phyloP scores from a whole-genome alignment of 2,113 vertebrate genomes.

The Neodon shergylaensis region DNA sequence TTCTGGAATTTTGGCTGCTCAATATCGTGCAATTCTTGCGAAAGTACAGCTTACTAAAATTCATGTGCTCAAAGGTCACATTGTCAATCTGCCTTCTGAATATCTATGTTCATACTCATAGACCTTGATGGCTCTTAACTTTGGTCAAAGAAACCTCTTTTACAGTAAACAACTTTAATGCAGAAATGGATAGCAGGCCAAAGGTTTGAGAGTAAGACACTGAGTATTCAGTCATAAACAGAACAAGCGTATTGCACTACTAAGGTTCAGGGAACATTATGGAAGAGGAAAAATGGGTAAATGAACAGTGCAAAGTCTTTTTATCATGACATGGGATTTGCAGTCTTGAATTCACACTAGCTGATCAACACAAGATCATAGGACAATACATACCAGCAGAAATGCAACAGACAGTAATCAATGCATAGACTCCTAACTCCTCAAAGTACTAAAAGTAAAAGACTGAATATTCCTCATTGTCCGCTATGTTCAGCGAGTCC shows the following conservation, averaged over 20 bases:
- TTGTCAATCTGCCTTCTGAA: neutral
- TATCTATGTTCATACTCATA: neutral
- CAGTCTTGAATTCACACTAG: neutral
- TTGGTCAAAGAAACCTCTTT: neutral
- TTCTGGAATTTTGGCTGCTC: neutral
- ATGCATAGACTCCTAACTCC: neutral
- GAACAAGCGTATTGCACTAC: neutral
- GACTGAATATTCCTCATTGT: neutral
- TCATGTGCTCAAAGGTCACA: neutral
- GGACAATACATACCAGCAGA: neutral
- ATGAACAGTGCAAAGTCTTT: neutral
- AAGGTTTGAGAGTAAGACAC: neutral
- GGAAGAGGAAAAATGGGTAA: neutral
- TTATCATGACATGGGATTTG: neutral
- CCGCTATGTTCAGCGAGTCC: no score
- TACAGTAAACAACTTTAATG: neutral
- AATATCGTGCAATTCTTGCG: neutral
- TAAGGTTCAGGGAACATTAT: neutral
- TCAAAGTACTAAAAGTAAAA: neutral
- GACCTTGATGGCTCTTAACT: neutral
- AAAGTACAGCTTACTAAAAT: neutral
- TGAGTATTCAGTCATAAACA: neutral
- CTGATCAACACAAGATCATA: neutral
- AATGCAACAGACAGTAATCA: no score
- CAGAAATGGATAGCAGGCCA: neutral